Conservation (phyloP, 2,113 vertebrate species). For the Pseudonaja textilis region DNA sequence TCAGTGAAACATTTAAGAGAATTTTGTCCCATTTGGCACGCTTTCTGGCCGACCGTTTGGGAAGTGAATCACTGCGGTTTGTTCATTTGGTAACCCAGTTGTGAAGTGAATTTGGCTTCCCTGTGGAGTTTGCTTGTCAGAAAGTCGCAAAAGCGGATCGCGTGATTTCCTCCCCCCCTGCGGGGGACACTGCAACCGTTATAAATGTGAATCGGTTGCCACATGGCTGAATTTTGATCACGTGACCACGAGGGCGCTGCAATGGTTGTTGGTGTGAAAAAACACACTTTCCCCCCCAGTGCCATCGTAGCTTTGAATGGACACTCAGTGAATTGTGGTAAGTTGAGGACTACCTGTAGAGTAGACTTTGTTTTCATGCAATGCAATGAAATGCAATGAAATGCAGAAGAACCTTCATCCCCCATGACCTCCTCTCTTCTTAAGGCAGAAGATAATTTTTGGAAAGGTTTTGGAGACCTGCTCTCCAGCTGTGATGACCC, state of each 20-base stretch:
- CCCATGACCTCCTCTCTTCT: neutral
- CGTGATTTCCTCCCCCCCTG: neutral
- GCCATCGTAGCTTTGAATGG: neutral
- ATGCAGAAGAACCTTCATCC: neutral
- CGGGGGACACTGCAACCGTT: neutral
- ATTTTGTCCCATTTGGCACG: neutral
- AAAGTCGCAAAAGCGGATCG: neutral
- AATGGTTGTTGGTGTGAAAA: neutral
- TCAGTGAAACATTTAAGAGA: neutral
- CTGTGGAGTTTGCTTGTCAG: neutral
- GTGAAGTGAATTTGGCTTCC: neutral
- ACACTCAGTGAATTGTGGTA: neutral
- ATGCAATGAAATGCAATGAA: neutral
- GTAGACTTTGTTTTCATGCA: neutral
- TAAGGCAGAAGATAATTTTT: neutral
- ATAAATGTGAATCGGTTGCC: neutral
- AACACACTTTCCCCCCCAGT: neutral
- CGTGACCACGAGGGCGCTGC: no score
- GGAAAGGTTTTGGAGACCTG: neutral
- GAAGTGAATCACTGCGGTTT: neutral
- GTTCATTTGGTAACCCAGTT: neutral
- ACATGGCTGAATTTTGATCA: rapidly evolving
- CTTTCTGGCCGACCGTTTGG: neutral
- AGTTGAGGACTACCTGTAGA: neutral
- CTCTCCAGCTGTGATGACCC: neutral